Evolutionary conservation across 2,113 vertebrate species (phyloP), one percentile per base, ranked within the genome.

Genomic region (Pithys albifrons): DNA sequence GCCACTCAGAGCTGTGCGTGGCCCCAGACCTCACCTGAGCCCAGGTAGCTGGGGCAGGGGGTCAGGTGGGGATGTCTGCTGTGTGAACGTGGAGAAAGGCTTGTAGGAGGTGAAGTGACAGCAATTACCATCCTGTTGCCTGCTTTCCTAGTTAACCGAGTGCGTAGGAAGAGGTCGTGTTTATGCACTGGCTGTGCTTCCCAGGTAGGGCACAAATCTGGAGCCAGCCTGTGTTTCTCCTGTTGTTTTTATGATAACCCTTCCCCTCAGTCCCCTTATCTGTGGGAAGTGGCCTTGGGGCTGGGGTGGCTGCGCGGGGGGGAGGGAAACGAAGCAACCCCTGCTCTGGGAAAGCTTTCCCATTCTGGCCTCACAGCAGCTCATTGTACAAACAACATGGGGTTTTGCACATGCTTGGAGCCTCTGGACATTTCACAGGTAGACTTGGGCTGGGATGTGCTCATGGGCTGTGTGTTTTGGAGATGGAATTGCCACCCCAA

Each of bases 251-350:
- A 23, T 1, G n/a, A 82, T 70, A 82, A 89, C 58, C 46, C 41
- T 85, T 75, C 86, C 52, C 52, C 0, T 0, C 75, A 61, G 76
- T 51, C 46, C 48, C 0, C 0, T 58, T 95, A 83, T 73, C 91
- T 70, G 67, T 0, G 24, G 86, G 86, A 86, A 83, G 79, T 0
- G 28, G 59, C 95, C 69, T 80, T 84, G 93, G 61, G 43, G 65
- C 89, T 45, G 45, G 1, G 3, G 51, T 1, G 3, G n/a, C 58
- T 1, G 9, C 0, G 0, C 35, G 0, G 3, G 79, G 14, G 1
- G 19, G 41, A 5, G 80, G 65, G 80, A 43, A 48, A 69, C 1
- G 2, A 2, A 61, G 19, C 1, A 1, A 2, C 9, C 14, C 19
- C 9, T 25, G 57, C 61, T 65, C 78, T 62, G 52, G 57, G 28